These are phyloP conservation scores for Recurvirostra avosetta DNA, from an alignment of 2,113 vertebrate genomes.

Conservation along the genomic window DNA sequence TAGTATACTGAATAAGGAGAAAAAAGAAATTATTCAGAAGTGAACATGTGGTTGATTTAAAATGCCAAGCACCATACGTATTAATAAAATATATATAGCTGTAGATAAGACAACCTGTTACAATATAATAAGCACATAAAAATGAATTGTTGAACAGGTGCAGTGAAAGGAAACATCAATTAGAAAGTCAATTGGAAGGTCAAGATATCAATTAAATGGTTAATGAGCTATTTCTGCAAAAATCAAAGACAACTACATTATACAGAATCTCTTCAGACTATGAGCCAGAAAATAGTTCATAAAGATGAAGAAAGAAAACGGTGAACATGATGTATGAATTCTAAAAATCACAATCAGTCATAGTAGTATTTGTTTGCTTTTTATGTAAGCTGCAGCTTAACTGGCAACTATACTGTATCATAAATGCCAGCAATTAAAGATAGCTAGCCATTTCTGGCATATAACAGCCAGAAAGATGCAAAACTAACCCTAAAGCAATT, in stretches of 20 bases:
- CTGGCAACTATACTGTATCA: not conserved
- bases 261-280: not conserved
- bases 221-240: slow-evolving; percentile 37
- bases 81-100: slow-evolving; percentile 8
- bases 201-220: slow-evolving; percentile 40
- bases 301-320: not conserved
- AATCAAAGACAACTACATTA: slow-evolving; percentile 18
- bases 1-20: not conserved
- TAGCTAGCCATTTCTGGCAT: not conserved
- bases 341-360: not conserved
- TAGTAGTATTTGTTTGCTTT: not conserved
- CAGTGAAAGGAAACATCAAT: slow-evolving; percentile 5
- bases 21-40: not conserved
- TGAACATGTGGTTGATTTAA: not conserved
- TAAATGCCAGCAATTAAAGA: not conserved
- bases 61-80: not conserved
- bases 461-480: not conserved
- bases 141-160: slow-evolving; percentile 13
- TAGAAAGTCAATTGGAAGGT: slow-evolving; percentile 34
- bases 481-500: not conserved
- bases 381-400: not conserved
- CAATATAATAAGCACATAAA: slow-evolving; percentile 5
- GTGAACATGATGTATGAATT: not conserved
- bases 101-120: not conserved
- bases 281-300: not conserved